phyloP scores from a whole-genome alignment of 2,797 vertebrate genomes.

The Philypnodon macrostomus region DNA sequence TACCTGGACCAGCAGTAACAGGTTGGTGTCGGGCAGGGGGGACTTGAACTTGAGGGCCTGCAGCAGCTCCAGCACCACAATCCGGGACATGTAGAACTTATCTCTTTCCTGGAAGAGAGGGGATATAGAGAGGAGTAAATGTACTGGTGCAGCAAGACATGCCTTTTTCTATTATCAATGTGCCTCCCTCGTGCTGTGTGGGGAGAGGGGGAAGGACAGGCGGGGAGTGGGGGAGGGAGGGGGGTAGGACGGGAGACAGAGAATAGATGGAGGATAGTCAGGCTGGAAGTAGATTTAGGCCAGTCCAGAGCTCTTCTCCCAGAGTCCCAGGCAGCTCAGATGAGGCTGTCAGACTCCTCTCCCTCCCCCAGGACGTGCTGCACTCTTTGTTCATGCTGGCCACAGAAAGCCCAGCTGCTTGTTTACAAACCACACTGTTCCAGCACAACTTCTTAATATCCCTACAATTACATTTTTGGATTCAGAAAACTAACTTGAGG shows the following conservation, averaged over 20 bases:
- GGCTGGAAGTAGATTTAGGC: conserved; percentile 75
- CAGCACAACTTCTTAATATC: conserved; percentile 4
- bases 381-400: conserved; percentile 75
- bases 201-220: conserved; percentile 62
- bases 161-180: conserved; percentile 71
- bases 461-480: too few species aligned
- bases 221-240: conserved; percentile 48
- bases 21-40: conserved; percentile 93
- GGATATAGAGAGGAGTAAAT: conserved; percentile 65
- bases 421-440: conserved; percentile 77
- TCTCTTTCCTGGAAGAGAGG: conserved; percentile 87
- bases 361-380: conserved; percentile 71
- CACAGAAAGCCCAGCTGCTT: conserved; percentile 76
- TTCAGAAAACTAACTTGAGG: too few species aligned
- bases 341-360: conserved; percentile 72
- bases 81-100: conserved; percentile 98
- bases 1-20: conserved; percentile 96
- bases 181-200: conserved; percentile 66
- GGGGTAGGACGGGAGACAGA: conserved; percentile 51
- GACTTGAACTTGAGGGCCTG: conserved; percentile 98
- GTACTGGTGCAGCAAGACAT: conserved; percentile 70
- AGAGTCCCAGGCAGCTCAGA: conserved; percentile 76
- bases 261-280: conserved; percentile 67
- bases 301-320: conserved; percentile 75
- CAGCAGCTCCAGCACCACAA: conserved; percentile 92